phyloP scores from a whole-genome alignment of 2,113 vertebrate species.

The Rhodinocichla rosea region DNA sequence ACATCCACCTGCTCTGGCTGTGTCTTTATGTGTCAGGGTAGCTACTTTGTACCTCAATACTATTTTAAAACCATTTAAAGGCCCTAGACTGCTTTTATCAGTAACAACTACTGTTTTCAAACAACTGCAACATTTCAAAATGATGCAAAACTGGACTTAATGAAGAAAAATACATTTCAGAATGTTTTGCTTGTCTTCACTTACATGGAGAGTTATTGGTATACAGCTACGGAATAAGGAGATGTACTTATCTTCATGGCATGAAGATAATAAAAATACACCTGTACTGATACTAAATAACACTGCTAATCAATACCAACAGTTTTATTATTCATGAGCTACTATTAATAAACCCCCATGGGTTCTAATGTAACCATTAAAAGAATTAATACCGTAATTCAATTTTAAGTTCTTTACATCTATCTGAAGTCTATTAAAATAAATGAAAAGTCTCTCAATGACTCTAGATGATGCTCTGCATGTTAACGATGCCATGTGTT shows the following conservation, averaged over 20 bases:
- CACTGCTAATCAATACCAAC: slow-evolving; percentile 46
- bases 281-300: slow-evolving; percentile 30
- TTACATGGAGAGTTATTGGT: not conserved
- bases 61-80: not conserved
- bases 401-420: slow-evolving; percentile 51
- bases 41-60: not conserved
- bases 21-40: not conserved
- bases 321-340: slow-evolving; percentile 36
- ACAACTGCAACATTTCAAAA: not conserved
- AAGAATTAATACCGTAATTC: slow-evolving; percentile 52
- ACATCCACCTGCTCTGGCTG: not conserved
- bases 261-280: not conserved
- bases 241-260: not conserved
- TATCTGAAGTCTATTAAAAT: slow-evolving; percentile 47
- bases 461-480: not conserved
- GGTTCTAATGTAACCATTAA: slow-evolving; percentile 2
- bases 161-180: not conserved
- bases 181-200: not conserved
- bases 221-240: not conserved
- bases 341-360: slow-evolving; percentile 9
- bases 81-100: not conserved
- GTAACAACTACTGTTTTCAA: not conserved
- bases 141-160: not conserved
- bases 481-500: not conserved
- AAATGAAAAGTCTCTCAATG: slow-evolving; percentile 51